phyloP scores from a whole-genome alignment of 2,113 vertebrate species.

The Sturnus vulgaris region DNA sequence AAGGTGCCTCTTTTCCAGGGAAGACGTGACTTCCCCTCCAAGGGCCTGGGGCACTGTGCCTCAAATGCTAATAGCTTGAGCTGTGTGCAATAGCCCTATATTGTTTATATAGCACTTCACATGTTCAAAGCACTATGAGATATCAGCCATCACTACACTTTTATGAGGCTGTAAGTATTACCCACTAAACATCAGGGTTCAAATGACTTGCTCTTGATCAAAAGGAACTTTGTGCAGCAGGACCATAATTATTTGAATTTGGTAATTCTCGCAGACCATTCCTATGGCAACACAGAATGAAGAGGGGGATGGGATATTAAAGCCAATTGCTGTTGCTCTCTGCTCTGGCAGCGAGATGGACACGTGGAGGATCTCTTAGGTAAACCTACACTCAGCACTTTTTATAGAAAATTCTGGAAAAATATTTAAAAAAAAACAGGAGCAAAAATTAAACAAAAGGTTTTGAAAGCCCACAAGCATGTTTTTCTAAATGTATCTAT shows the following conservation, averaged over 20 bases:
- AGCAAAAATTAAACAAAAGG: neutral
- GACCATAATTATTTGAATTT: conserved; percentile 39
- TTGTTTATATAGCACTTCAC: conserved; percentile 52
- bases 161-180: conserved; percentile 48
- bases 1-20: neutral
- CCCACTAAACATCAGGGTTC: conserved; percentile 32
- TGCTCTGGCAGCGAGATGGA: neutral
- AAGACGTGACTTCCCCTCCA: neutral
- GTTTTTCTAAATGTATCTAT: neutral
- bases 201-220: conserved; percentile 32
- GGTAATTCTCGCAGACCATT: neutral
- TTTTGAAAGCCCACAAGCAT: neutral
- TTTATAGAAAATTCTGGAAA: neutral
- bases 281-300: neutral
- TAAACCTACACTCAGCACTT: neutral
- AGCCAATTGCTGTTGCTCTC: neutral
- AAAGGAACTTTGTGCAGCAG: conserved; percentile 35
- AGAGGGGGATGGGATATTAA: neutral
- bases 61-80: neutral
- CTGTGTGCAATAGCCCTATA: conserved; percentile 9
- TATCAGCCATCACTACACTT: conserved; percentile 42
- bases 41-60: neutral
- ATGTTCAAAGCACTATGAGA: conserved; percentile 54
- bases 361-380: neutral
- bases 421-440: neutral